Evolutionary conservation across 2,888 invertebrate species (phyloP).

Genomic region (Thymelicus sylvestris): DNA sequence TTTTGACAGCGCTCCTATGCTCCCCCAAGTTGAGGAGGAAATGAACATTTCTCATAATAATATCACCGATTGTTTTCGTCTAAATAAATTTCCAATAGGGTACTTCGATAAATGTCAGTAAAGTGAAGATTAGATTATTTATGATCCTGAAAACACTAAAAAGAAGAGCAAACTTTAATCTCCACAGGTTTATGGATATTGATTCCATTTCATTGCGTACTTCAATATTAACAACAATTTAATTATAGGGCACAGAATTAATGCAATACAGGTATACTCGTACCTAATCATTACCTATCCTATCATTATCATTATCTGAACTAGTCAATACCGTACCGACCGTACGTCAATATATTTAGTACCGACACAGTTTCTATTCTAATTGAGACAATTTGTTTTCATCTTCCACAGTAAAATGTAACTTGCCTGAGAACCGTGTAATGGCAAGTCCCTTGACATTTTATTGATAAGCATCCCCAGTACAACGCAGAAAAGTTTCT

Average conservation of each 20-base stretch:
- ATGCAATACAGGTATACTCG: too few relatives aligned
- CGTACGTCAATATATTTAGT: too few relatives aligned
- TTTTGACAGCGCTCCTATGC: conserved; percentile 74
- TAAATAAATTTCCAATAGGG: conserved; percentile 32
- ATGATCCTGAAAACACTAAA: not conserved
- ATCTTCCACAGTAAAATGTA: conserved; percentile 42
- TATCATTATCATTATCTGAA: too few relatives aligned
- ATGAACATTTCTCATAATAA: conserved; percentile 39
- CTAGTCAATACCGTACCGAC: too few relatives aligned
- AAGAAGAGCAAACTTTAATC: not conserved
- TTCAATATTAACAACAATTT: too few relatives aligned
- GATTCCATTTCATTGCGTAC: too few relatives aligned
- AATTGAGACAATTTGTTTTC: conserved; percentile 8
- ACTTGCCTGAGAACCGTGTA: conserved; percentile 60
- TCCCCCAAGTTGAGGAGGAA: conserved; percentile 52
- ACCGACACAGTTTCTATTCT: not conserved
- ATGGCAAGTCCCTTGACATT: conserved; percentile 65
- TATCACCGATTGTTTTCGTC: conserved; percentile 40
- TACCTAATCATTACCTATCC: too few relatives aligned
- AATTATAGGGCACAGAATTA: too few relatives aligned
- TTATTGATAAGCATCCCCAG: conserved; percentile 47
- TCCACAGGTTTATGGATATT: too few relatives aligned
- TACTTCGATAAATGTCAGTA: not conserved
- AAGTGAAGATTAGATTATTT: not conserved
- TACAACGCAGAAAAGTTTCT: conserved; percentile 65